Base-by-base conservation (phyloP, 2,888 invertebrate genomes). In the Acronicta leporina region DNA sequence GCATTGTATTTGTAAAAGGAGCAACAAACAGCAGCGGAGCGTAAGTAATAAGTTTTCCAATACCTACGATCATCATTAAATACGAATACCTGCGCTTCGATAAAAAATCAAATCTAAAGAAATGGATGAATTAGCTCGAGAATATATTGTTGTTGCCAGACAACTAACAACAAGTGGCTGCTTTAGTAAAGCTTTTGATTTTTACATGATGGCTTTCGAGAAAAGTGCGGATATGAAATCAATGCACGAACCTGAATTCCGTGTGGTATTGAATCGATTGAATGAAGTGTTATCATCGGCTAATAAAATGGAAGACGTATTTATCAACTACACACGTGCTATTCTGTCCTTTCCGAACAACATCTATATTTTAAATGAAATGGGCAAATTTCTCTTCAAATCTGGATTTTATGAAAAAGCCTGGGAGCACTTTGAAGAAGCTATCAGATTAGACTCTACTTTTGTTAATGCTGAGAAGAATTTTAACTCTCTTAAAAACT, bases 401-500 rank as follows among this genome's bases (percentile, higher is more conserved):
- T 94, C 92, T 66, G 95, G 95, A 9, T 95, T 93, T 79, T 90
- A 94, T 41, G 88, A 91, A 61, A 95, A 95, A 83, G 95, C 96
- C 10, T 95, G 95, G 81, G 77, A 85, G 33, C 95, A 96, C 74
- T 96, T 96, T 66, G 87, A 94, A 60, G 93, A 91, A 75, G 95
- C 96, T 9, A 80, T 96, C 8, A 79, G 83, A 58, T 71, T 92
- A 1, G 92, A 96, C 76, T 87, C 92, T 0, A 86, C 90, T 38
- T 95, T 92, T 83, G 92, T 96, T 0, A 92, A 93, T 70, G 96
- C 96, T 13, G 95, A 96, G 77, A 96, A 96, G 81, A 96, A 96
- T 84, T 88, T 97, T 15, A 95, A 97, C 82, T 96, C 96, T 67
- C 90, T 96, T 0, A 96, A 96, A 77, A 96, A 96, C 84, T 89